Evolutionary conservation across 2,888 invertebrate genomes (phyloP), one percentile per base, ranked within the genome.

Genomic region (Tetranychus truncatus): DNA sequence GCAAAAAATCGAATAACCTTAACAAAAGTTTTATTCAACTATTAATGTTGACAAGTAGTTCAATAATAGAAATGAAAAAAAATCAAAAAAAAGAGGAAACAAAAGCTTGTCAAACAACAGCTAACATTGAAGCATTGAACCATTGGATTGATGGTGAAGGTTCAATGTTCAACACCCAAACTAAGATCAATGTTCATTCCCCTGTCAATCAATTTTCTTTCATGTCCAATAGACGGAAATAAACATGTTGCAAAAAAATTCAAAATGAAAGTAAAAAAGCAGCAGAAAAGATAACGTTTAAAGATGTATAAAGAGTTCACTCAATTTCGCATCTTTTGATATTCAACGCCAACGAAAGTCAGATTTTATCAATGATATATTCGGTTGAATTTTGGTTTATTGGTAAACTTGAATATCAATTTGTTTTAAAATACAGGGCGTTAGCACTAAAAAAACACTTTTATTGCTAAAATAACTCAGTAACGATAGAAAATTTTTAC

Each of bases 121-220:
- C 55, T 55, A 55, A 55, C 55, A 55, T 55, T 7, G 55, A 55
- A 55, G 9, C 55, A 55, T 55, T 55, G 55, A 55, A 55, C 55
- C 55, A 55, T 55, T 55, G 55, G 55, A 55, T 55, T 55, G 55
- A 55, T 55, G 55, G 55, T 55, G 55, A 55, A 55, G 55, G 55
- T 55, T 55, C 11, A 55, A 55, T 55, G 55, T 55, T 55, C 9
- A 55, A 55, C 9, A 55, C 9, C 55, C 9, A 9, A 55, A 55
- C 1, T 15, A 55, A 55, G 55, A 55, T 55, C 55, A 55, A 55
- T 55, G 55, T 55, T 55, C 55, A 55, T 55, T 55, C 6, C 55
- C 55, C 55, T 55, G 55, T 55, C 55, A 55, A 55, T 55, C 55
- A 55, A 9, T 9, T 55, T 15, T 55, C 15, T 55, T 15, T 55